phyloP scores from a whole-genome alignment of 1,140 invertebrate species.

The Sipha flava region DNA sequence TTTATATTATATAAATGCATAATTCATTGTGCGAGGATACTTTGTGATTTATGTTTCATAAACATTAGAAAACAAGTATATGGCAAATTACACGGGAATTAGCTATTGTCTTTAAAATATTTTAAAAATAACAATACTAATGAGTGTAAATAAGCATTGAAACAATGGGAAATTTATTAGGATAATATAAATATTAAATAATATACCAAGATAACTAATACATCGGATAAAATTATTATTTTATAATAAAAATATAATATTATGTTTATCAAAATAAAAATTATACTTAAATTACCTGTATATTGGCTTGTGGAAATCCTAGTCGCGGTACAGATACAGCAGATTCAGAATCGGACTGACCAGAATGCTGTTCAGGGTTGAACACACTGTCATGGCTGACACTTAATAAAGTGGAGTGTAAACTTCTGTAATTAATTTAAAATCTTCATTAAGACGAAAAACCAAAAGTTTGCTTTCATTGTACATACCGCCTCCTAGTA shows the following conservation, averaged over 20 bases:
- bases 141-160: background rate
- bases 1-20: background rate
- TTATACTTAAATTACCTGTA: constrained; percentile 36
- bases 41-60: background rate
- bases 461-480: background rate
- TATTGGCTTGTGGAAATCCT: constrained; percentile 34
- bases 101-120: background rate
- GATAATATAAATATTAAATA: background rate
- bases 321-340: constrained; percentile 33
- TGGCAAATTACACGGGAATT: constrained; percentile 2
- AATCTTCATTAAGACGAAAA: background rate
- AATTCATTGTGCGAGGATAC: background rate
- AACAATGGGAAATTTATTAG: background rate
- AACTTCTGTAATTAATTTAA: constrained; percentile 30
- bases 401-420: constrained; percentile 37
- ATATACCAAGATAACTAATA: too few relatives aligned
- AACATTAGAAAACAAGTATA: background rate
- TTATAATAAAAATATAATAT: too few relatives aligned
- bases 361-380: constrained; percentile 35
- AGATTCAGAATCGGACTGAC: constrained; percentile 34
- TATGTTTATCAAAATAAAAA: background rate
- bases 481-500: background rate
- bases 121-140: background rate
- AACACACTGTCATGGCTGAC: constrained; percentile 39
- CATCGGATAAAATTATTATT: too few relatives aligned